These are phyloP conservation scores for Astatotilapia flaviijosephi DNA, from an alignment of 2,113 vertebrate species.

Conservation along the genomic window DNA sequence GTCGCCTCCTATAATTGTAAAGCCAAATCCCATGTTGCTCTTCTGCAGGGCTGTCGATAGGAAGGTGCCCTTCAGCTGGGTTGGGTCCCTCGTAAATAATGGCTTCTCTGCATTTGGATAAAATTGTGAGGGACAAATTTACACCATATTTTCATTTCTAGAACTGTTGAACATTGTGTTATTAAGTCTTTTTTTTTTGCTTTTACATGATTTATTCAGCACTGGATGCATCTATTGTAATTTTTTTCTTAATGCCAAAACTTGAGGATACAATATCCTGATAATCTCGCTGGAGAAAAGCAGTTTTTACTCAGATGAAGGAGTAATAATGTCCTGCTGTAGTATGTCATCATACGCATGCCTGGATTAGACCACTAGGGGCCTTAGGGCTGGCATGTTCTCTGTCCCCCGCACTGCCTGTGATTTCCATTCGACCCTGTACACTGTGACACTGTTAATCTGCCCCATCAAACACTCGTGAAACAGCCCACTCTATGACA, in stretches of 20 bases:
- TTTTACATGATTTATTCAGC: not conserved
- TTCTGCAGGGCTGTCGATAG: slow-evolving; percentile 95
- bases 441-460: slow-evolving; percentile 23
- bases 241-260: not conserved
- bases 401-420: slow-evolving; percentile 5
- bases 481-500: not conserved
- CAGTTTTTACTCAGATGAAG: slow-evolving; percentile 6
- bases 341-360: not conserved
- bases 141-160: not conserved
- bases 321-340: slow-evolving; percentile 11
- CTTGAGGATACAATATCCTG: not conserved
- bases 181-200: not conserved
- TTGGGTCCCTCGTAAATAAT: slow-evolving; percentile 94
- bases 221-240: not conserved
- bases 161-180: not conserved
- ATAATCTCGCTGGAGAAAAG: not conserved
- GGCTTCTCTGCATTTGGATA: slow-evolving; percentile 83
- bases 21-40: slow-evolving; percentile 99
- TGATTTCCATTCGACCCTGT: slow-evolving; percentile 9
- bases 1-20: slow-evolving; percentile 98
- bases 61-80: slow-evolving; percentile 95
- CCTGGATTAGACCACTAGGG: not conserved
- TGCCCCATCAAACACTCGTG: not conserved
- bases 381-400: slow-evolving; percentile 33
- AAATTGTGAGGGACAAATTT: not conserved